Base-by-base conservation (phyloP, 2,888 invertebrate genomes). In the Drosophila nigricruria region DNA sequence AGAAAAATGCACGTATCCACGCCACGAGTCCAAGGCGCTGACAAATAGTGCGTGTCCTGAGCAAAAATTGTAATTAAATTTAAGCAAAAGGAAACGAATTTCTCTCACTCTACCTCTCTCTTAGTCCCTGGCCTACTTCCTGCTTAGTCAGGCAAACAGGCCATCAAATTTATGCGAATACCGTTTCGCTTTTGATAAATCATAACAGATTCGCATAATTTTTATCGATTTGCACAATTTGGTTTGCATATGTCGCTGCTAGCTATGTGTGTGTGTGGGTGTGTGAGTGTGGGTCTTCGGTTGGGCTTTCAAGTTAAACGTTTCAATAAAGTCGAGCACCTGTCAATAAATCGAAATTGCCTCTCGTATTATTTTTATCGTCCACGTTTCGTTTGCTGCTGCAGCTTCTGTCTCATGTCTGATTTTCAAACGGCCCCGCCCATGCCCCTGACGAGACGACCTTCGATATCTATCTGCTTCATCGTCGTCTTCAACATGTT, bases 321-420 rank as follows among this genome's bases (percentile, higher is more conserved):
- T 89, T 89, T 87, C 85, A 90, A 90, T 85, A 88, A 89, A 88
- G 88, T 85, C 83, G 86, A 89, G 88, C 88, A 89, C 90, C 88
- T 90, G 90, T 88, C 89, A 90, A 88, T 90, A 89, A 89, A 86
- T 84, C 81, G 83, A 87, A 88, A 90, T 89, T 89, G 89, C 89
- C 88, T 89, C 80, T 88, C 89, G 84, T 86, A 85, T 79, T 87
- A 84, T 87, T 86, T 85, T 87, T 87, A 85, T 86, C 88, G 85
- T 78, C 73, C 79, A 70, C 87, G 81, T 86, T 86, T 79, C 81
- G 83, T 81, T 84, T 61, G 42, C 32, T 53, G 25, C 81, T 61
- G 18, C 81, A 87, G 73, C 84, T 16, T 43, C 16, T 85, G 84
- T 76, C 79, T 65, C 77, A 71, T 75, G 79, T 83, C 77, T 70